Evolutionary conservation across 2,888 invertebrate species (phyloP).

Genomic region (Yponomeuta malinellus): DNA sequence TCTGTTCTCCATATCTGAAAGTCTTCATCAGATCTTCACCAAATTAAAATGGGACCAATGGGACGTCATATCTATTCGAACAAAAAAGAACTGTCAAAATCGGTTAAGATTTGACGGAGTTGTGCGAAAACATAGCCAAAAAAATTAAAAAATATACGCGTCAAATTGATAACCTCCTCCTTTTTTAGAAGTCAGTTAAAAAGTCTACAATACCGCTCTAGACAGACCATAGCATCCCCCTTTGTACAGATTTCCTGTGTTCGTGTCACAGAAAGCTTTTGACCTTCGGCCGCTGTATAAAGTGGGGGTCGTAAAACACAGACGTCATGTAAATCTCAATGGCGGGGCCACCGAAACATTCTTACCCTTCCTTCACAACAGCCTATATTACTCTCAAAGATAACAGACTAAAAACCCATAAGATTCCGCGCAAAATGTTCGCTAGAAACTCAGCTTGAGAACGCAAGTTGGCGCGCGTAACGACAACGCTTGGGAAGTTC

Average conservation of each 20-base stretch:
- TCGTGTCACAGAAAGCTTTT: constrained; percentile 1
- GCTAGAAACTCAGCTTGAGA: background rate
- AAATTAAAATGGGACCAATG: no score
- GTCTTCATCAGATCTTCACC: no score
- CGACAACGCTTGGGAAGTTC: background rate
- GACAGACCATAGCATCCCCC: background rate
- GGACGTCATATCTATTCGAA: no score
- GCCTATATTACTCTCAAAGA: background rate
- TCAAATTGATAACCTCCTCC: no score
- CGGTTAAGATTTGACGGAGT: no score
- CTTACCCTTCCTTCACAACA: background rate
- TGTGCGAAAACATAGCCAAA: no score
- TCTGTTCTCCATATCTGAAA: no score
- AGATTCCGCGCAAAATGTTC: background rate
- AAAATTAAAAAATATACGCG: no score
- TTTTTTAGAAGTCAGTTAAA: no score
- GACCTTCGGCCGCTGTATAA: constrained; percentile 5
- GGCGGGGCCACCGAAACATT: background rate
- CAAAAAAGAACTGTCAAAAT: no score
- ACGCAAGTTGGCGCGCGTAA: background rate
- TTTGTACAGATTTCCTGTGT: background rate
- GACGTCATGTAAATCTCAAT: constrained; percentile 4
- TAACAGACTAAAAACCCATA: background rate
- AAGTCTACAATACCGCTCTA: background rate
- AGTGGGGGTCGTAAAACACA: constrained; percentile 8